Conservation (phyloP, 2,797 vertebrate species). For the Scleropages formosus region DNA sequence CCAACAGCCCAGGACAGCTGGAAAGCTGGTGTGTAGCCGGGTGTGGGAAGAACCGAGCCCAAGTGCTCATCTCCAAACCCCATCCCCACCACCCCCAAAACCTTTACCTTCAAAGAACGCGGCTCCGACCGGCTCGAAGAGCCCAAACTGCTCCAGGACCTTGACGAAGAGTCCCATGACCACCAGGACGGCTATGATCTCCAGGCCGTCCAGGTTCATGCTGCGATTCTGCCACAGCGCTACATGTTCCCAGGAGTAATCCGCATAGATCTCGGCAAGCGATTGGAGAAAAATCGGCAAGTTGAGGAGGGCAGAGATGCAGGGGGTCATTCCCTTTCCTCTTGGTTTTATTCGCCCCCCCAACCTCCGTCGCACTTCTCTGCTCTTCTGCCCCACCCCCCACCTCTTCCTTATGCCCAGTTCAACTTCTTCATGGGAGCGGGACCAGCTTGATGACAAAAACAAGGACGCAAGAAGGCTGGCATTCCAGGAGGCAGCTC, state of each 20-base stretch:
- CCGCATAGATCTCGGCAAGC: conserved; percentile 63
- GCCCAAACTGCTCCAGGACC: conserved; percentile 94
- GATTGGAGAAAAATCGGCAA: conserved; percentile 71
- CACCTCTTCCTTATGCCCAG: background rate
- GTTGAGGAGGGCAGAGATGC: background rate
- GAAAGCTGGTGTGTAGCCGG: too few relatives aligned
- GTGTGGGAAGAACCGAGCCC: too few relatives aligned
- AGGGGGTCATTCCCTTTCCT: conserved; percentile 6
- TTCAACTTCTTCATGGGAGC: background rate
- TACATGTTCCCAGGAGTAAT: conserved; percentile 63
- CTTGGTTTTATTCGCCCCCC: background rate
- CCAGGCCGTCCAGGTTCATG: conserved; percentile 97
- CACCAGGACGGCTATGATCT: conserved; percentile 93
- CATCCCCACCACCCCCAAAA: background rate
- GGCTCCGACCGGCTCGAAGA: conserved; percentile 69
- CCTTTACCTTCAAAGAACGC: conserved; percentile 29
- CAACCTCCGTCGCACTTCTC: background rate
- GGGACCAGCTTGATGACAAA: background rate
- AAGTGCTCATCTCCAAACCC: background rate
- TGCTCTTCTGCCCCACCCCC: background rate
- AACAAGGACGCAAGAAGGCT: background rate
- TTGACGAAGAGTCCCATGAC: conserved; percentile 94
- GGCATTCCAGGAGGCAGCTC: conserved; percentile 3
- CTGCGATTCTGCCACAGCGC: conserved; percentile 72
- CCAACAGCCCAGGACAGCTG: background rate